A percentile compares a stretch with the other conserved stretches of the same genome.
phyloP scores from a whole-genome alignment of 2,888 invertebrate species.

The Mesorhabditis sp. region DNA sequence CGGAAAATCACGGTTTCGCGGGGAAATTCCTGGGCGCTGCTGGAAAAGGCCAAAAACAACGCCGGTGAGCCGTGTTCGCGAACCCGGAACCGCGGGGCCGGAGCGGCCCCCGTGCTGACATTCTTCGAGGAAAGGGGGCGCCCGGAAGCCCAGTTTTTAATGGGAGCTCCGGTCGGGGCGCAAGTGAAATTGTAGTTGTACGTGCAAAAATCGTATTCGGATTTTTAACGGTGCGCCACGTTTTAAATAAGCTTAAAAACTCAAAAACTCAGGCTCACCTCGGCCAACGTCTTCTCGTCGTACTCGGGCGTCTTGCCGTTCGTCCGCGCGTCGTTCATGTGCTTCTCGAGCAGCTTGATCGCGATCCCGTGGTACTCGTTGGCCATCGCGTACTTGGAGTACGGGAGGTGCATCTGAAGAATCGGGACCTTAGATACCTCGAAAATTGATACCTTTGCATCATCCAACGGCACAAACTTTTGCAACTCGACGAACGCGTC shows the following conservation, averaged over 20 bases:
- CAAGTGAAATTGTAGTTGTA: too few relatives aligned
- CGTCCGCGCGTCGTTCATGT: not conserved
- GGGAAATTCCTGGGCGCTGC: too few relatives aligned
- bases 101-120: too few relatives aligned
- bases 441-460: constrained; percentile 68
- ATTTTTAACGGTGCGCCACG: too few relatives aligned
- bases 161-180: too few relatives aligned
- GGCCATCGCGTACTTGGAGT: constrained; percentile 71
- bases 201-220: too few relatives aligned
- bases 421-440: not conserved
- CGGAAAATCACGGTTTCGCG: too few relatives aligned
- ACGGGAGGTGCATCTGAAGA: constrained; percentile 72
- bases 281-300: not conserved
- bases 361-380: constrained; percentile 78
- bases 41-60: too few relatives aligned
- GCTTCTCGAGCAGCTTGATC: constrained; percentile 65
- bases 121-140: too few relatives aligned
- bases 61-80: too few relatives aligned
- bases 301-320: not conserved
- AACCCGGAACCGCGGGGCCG: too few relatives aligned
- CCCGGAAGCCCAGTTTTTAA: too few relatives aligned
- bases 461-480: constrained; percentile 77
- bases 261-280: not conserved
- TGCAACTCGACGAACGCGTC: constrained; percentile 71
- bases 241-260: not conserved